Evolutionary conservation across 2,113 vertebrate genomes (phyloP), one percentile per base, ranked within the genome.

Genomic region (Apodemus sylvaticus): DNA sequence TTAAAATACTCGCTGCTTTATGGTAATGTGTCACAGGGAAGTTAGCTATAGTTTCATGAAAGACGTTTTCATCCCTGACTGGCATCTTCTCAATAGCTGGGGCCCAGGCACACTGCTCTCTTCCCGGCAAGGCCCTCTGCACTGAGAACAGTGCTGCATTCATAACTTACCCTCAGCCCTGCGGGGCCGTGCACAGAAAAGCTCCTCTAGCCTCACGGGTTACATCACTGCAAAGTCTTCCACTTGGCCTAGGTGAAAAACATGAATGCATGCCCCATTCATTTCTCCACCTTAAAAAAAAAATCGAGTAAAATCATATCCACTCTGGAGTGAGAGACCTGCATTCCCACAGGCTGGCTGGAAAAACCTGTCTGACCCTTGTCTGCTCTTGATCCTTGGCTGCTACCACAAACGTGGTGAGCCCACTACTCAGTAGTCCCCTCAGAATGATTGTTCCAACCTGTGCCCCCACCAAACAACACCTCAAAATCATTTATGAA

Each of bases 51-150:
- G 98, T 98, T 98, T 98, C 98, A 98, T 99, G 98, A 99, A 99
- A 99, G 99, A 98, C 98, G 98, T 99, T 98, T 99, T 99, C 98
- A 99, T 98, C 98, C 98, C 98, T 99, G 98, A 99, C 98, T 99
- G 98, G 98, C 98, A 98, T 98, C 98, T 98, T 97, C 98, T 99
- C 98, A 98, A 98, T 98, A 98, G 98, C 98, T 98, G 98, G 98
- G 99, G 98, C 99, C 98, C 98, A 98, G 98, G 98, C 98, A 97
- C 98, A 98, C 98, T 94, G 78, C 98, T 98, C 98, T 98, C 98
- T 98, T 98, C 98, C 98, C 98, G 97, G 98, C 98, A 98, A 99
- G 98, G 98, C 98, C 98, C 99, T 99, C 97, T 96, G 97, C 97
- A 39, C 96, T 94, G 98, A 97, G 98, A 98, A 99, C 99, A 99